Evolutionary conservation across 2,113 vertebrate species (phyloP).

Genomic region (Sula dactylatra): DNA sequence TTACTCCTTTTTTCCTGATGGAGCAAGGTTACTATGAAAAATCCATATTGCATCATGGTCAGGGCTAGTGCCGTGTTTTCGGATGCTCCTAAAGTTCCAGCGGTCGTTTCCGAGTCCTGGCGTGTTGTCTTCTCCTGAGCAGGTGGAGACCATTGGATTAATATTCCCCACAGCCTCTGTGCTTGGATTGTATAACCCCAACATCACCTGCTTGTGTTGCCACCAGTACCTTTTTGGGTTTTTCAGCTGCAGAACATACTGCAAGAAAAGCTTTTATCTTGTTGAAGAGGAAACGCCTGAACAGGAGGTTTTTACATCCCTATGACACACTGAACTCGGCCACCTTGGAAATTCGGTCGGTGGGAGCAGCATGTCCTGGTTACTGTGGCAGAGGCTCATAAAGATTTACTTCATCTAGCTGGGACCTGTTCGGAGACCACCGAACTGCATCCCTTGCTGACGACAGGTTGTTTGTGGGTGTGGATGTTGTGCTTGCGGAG

Average conservation of each 20-base stretch:
- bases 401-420: background rate
- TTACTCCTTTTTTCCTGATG: background rate
- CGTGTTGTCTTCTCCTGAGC: fast-evolving
- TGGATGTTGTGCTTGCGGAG: fast-evolving
- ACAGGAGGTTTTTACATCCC: background rate
- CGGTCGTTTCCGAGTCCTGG: fast-evolving
- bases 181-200: background rate
- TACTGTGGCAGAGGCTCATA: background rate
- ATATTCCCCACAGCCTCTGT: background rate
- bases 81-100: background rate
- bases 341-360: fast-evolving
- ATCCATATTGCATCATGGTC: background rate
- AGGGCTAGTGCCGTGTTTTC: background rate
- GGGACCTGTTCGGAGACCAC: background rate
- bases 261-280: background rate
- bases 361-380: background rate
- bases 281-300: background rate
- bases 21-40: background rate
- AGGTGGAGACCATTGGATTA: background rate
- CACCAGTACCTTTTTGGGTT: background rate
- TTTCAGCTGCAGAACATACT: background rate
- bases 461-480: no score
- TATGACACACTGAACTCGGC: fast-evolving
- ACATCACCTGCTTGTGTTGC: background rate
- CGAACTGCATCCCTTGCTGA: background rate